Conservation (phyloP, 2,797 vertebrate genomes). For the Betta splendens region DNA sequence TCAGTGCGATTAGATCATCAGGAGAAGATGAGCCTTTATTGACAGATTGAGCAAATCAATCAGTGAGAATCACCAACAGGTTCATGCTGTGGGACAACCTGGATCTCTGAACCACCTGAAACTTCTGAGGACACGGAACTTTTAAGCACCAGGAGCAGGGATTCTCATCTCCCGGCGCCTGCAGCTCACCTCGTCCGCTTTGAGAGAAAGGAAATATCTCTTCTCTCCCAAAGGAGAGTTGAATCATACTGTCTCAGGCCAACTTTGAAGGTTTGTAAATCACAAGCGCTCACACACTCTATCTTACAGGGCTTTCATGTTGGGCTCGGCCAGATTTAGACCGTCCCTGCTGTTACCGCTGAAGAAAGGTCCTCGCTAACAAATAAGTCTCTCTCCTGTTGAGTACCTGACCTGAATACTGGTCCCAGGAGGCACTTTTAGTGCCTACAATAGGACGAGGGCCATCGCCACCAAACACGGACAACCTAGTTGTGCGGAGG, state of each 20-base stretch:
- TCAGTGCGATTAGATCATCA: too few species aligned
- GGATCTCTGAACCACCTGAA: conserved; percentile 43
- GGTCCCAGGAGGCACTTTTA: conserved; percentile 38
- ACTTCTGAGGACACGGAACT: conserved; percentile 36
- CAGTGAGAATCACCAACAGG: neutral
- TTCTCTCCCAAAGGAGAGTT: conserved; percentile 35
- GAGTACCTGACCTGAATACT: conserved; percentile 66
- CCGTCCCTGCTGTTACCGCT: conserved; percentile 39
- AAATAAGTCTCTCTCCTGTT: conserved; percentile 55
- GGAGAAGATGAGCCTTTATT: too few species aligned
- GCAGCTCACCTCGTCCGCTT: conserved; percentile 36
- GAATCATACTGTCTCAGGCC: conserved; percentile 40
- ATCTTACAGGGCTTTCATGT: conserved; percentile 38
- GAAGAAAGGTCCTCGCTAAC: conserved; percentile 37
- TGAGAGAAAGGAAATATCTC: conserved; percentile 42
- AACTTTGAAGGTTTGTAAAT: conserved; percentile 51
- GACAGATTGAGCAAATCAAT: neutral
- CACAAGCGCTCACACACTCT: conserved; percentile 22
- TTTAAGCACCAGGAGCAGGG: conserved; percentile 43
- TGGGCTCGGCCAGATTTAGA: conserved; percentile 43
- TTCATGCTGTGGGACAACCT: too few species aligned
- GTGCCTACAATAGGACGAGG: conserved; percentile 54
- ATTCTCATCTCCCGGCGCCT: conserved; percentile 31
- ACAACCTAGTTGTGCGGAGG: conserved; percentile 35
- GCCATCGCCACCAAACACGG: conserved; percentile 27